Percentiles rank a stretch among this genome's conserved stretches.
Evolutionary conservation across 1,140 invertebrate genomes (phyloP).

Genomic region (Drosophila orena): DNA sequence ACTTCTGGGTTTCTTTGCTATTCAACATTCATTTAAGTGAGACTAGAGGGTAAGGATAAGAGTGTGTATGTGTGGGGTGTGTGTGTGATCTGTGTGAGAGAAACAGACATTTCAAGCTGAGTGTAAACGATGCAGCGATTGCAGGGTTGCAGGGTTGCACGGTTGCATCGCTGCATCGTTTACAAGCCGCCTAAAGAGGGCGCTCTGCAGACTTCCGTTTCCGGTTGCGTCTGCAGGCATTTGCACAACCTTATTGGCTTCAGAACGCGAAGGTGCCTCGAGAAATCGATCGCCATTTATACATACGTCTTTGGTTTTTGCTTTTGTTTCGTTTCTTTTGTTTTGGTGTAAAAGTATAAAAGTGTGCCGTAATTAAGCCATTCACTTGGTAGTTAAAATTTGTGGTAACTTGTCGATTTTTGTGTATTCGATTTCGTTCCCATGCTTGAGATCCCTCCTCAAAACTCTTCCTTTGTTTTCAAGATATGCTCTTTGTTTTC

Average conservation of each 20-base stretch:
- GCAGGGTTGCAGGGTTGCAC: too few relatives aligned
- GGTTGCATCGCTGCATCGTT: background rate
- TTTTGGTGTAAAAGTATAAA: constrained; percentile 83
- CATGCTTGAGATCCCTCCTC: constrained; percentile 25
- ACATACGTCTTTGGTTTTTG: constrained; percentile 31
- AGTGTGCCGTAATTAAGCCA: constrained; percentile 71
- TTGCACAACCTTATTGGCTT: constrained; percentile 78
- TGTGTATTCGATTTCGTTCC: constrained; percentile 27
- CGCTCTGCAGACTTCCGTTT: constrained; percentile 51
- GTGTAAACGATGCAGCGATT: background rate
- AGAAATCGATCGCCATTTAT: constrained; percentile 39
- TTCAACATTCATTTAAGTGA: constrained; percentile 49
- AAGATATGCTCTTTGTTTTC: constrained; percentile 80
- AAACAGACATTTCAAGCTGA: constrained; percentile 62
- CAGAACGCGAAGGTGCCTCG: constrained; percentile 71
- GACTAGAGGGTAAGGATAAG: constrained; percentile 13
- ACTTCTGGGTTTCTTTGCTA: constrained; percentile 11
- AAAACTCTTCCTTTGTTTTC: constrained; percentile 48
- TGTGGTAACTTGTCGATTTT: constrained; percentile 65
- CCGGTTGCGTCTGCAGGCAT: constrained; percentile 56
- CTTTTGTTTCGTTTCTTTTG: constrained; percentile 40
- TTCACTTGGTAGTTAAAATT: constrained; percentile 70
- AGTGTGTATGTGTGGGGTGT: constrained; percentile 25
- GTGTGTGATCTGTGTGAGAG: constrained; percentile 36
- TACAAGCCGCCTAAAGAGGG: constrained; percentile 44